These are phyloP conservation scores for Rhagium mordax DNA, from an alignment of 2,888 invertebrate species.

Conservation along the genomic window DNA sequence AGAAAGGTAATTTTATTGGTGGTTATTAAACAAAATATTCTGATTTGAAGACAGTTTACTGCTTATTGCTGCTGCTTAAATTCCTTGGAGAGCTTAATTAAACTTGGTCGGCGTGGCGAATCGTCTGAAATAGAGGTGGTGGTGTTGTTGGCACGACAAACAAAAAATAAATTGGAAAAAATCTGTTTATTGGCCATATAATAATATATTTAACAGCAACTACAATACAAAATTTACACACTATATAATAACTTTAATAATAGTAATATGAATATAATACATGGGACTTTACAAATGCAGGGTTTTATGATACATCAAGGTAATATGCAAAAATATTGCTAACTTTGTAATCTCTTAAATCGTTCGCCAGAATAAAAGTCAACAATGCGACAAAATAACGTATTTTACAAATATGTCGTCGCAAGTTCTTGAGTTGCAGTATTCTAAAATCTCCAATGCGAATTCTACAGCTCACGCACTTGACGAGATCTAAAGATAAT, in stretches of 20 bases:
- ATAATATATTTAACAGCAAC: slow-evolving; percentile 83
- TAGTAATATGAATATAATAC: slow-evolving; percentile 72
- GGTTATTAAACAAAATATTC: no score
- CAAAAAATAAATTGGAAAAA: slow-evolving; percentile 72
- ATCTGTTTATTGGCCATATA: slow-evolving; percentile 81
- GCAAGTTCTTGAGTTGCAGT: slow-evolving; percentile 34
- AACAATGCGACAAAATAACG: slow-evolving; percentile 65
- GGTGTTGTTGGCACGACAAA: slow-evolving; percentile 10
- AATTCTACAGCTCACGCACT: slow-evolving; percentile 37
- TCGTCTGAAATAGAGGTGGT: slow-evolving; percentile 1
- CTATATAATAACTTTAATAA: slow-evolving; percentile 76
- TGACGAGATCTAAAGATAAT: slow-evolving; percentile 50
- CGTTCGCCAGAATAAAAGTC: slow-evolving; percentile 67
- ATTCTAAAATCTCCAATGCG: slow-evolving; percentile 40
- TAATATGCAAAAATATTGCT: slow-evolving; percentile 73
- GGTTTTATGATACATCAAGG: slow-evolving; percentile 69
- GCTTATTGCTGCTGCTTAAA: background rate
- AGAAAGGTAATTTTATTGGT: no score
- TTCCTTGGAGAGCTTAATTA: background rate
- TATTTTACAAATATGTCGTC: slow-evolving; percentile 49
- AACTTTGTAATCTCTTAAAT: slow-evolving; percentile 68
- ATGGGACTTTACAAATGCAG: slow-evolving; percentile 68
- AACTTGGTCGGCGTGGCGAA: slow-evolving; percentile 10
- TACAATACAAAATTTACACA: slow-evolving; percentile 85
- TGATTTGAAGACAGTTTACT: background rate